A percentile compares a stretch with the other conserved stretches of the same genome.
Evolutionary conservation across 2,113 vertebrate species (phyloP).

Genomic region (Dolichallabes microphthalmus): DNA sequence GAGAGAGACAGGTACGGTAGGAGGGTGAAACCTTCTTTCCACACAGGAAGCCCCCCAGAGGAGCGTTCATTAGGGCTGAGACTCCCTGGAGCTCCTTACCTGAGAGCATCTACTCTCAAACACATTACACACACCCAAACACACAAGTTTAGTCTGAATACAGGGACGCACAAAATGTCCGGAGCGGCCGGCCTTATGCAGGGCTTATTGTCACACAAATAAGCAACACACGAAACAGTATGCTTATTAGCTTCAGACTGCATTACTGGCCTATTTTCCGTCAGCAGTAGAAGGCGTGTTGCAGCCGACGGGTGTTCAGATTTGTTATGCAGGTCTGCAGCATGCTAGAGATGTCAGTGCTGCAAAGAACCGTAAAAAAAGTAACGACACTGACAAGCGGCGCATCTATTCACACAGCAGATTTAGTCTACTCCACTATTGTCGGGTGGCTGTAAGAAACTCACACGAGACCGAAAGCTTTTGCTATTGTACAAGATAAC

Average conservation of each 20-base stretch:
- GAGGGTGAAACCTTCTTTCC: constrained; percentile 67
- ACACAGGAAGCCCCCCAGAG: constrained; percentile 69
- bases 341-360: constrained; percentile 26
- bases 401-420: constrained; percentile 16
- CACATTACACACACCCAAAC: constrained; percentile 51
- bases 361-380: constrained; percentile 16
- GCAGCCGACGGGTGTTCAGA: not conserved
- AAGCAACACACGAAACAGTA: not conserved
- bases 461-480: constrained; percentile 19
- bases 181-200: not conserved
- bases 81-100: constrained; percentile 62
- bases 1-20: constrained; percentile 40
- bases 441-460: constrained; percentile 8
- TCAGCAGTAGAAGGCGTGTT: not conserved
- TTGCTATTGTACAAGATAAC: constrained; percentile 22
- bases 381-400: constrained; percentile 30
- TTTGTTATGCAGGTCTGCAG: not conserved
- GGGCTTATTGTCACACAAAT: not conserved
- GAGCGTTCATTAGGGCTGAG: constrained; percentile 70
- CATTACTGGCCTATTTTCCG: not conserved
- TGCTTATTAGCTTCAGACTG: not conserved
- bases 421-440: constrained; percentile 7
- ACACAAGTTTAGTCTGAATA: constrained; percentile 1
- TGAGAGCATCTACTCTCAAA: constrained; percentile 44
- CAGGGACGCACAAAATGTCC: not conserved